Conservation (phyloP, 2,888 invertebrate genomes). For the Limenitis camilla region DNA sequence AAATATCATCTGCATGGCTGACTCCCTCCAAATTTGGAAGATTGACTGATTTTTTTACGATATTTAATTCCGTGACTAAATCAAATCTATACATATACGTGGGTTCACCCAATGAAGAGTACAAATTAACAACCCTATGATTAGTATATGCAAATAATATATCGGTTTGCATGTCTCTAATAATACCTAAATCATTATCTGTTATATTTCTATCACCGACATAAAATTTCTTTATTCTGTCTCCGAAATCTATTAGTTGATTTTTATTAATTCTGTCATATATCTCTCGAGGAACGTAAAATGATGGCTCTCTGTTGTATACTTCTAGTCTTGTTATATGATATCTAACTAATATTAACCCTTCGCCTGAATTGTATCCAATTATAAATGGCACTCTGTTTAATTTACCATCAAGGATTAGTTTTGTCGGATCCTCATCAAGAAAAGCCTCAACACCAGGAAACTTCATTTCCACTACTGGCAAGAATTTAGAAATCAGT, state of each 20-base stretch:
- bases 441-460: slow-evolving; percentile 38
- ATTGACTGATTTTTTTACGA: slow-evolving; percentile 35
- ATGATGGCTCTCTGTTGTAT: slow-evolving; percentile 36
- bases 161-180: slow-evolving; percentile 37
- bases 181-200: slow-evolving; percentile 28
- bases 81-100: slow-evolving; percentile 47
- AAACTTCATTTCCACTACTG: slow-evolving; percentile 47
- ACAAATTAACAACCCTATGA: slow-evolving; percentile 42
- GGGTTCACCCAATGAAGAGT: slow-evolving; percentile 28
- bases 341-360: slow-evolving; percentile 34
- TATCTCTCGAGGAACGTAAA: slow-evolving; percentile 41
- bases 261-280: slow-evolving; percentile 30
- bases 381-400: slow-evolving; percentile 42
- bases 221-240: slow-evolving; percentile 42
- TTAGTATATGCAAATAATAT: slow-evolving; percentile 39
- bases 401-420: slow-evolving; percentile 34
- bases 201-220: slow-evolving; percentile 34
- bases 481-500: slow-evolving; percentile 41
- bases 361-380: slow-evolving; percentile 52
- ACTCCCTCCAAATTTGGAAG: slow-evolving; percentile 42
- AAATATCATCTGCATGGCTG: slow-evolving; percentile 65
- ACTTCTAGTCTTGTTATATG: slow-evolving; percentile 31
- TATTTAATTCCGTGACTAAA: slow-evolving; percentile 43
- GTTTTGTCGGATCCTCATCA: slow-evolving; percentile 34
- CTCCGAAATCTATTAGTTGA: slow-evolving; percentile 36